Evolutionary conservation across 2,888 invertebrate species (phyloP).

Genomic region (Opisthograptis luteolata): DNA sequence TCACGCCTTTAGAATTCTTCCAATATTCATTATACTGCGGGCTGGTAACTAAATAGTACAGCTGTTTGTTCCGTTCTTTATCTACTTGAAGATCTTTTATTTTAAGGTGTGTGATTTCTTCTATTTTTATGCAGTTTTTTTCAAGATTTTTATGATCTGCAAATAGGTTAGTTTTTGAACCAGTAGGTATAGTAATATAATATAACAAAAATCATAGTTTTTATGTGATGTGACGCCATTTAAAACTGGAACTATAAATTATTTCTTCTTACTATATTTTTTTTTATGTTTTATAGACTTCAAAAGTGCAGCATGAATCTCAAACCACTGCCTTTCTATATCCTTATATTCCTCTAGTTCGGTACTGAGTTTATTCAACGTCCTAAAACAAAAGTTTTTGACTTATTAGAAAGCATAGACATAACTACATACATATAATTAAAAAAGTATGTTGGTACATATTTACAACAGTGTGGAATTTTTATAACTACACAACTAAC

Average conservation of each 20-base stretch:
- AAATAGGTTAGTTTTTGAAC: too few relatives aligned
- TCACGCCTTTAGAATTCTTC: slow-evolving; percentile 54
- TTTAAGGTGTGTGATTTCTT: slow-evolving; percentile 63
- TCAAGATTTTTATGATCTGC: slow-evolving; percentile 62
- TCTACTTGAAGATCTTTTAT: slow-evolving; percentile 60
- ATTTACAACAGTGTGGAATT: too few relatives aligned
- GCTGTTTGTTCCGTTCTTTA: slow-evolving; percentile 61
- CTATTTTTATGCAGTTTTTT: slow-evolving; percentile 59
- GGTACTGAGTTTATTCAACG: slow-evolving; percentile 51
- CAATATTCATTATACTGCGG: slow-evolving; percentile 57
- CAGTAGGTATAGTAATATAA: too few relatives aligned
- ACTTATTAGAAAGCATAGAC: too few relatives aligned
- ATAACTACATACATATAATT: too few relatives aligned
- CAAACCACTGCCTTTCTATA: slow-evolving; percentile 60
- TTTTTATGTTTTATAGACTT: slow-evolving; percentile 64
- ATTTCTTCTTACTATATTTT: slow-evolving; percentile 58
- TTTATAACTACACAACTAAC: too few relatives aligned
- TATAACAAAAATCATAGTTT: too few relatives aligned
- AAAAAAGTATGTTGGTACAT: too few relatives aligned
- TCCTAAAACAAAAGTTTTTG: slow-evolving; percentile 45
- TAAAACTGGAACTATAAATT: too few relatives aligned
- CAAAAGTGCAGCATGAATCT: slow-evolving; percentile 64
- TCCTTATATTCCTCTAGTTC: slow-evolving; percentile 55
- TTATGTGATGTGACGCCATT: too few relatives aligned
- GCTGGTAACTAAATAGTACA: slow-evolving; percentile 65